These are phyloP conservation scores for Trimorus sp. DNA, from an alignment of 2,888 invertebrate genomes.

Conservation along the genomic window DNA sequence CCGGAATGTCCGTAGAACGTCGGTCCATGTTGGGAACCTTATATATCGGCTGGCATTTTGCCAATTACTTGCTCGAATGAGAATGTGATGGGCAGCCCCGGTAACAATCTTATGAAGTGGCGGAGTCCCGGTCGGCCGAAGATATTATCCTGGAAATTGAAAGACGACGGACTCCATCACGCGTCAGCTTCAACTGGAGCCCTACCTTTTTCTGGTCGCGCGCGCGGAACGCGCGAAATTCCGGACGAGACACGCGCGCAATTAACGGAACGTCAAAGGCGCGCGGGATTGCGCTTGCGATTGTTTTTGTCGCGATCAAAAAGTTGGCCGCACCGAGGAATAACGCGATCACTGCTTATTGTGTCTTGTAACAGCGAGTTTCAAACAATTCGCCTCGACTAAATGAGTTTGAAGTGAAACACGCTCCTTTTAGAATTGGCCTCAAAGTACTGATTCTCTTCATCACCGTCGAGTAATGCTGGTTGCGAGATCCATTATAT, in stretches of 20 bases:
- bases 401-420: constrained; percentile 64
- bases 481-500: constrained; percentile 67
- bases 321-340: constrained; percentile 35
- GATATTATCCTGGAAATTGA: constrained; percentile 77
- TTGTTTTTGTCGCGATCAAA: constrained; percentile 35
- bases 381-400: constrained; percentile 58
- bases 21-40: constrained; percentile 70
- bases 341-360: constrained; percentile 43
- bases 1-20: constrained; percentile 67
- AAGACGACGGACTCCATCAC: constrained; percentile 64
- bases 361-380: constrained; percentile 57
- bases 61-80: constrained; percentile 73
- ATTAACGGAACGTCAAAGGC: constrained; percentile 18
- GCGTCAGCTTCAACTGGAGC: background rate
- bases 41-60: constrained; percentile 75
- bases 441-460: constrained; percentile 64
- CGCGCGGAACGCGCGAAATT: no score
- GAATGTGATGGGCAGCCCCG: constrained; percentile 76
- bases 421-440: constrained; percentile 60
- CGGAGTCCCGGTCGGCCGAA: constrained; percentile 70
- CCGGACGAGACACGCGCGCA: background rate
- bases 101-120: constrained; percentile 77
- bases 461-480: constrained; percentile 64
- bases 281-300: constrained; percentile 8
- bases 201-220: constrained; percentile 8